Evolutionary conservation across 1,140 invertebrate genomes (phyloP), one percentile per base, ranked within the genome.

Genomic region (Drosophila trapezifrons): DNA sequence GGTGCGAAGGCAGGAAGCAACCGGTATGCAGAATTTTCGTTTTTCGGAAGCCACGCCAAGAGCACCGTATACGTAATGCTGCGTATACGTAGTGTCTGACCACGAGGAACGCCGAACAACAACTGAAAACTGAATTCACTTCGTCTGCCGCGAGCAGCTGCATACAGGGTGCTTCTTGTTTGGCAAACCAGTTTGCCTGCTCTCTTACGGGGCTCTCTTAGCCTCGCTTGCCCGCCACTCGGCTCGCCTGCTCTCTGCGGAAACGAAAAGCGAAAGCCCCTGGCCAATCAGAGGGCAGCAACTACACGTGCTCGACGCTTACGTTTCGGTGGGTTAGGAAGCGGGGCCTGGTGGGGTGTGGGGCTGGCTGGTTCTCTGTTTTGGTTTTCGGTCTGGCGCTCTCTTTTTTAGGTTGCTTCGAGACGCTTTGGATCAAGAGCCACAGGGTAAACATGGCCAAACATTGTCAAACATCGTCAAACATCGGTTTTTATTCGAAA

Each of bases 51-150:
- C 46, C 42, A 58, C 57, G 70, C 56, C 56, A 71, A 52, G 60
- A 74, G 47, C n/a, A 76, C 64, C 71, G 70, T 69, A 67, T 45
- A 73, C 73, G 55, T 65, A 13, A 37, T 37, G 32, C 47, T 67
- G 43, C 47, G 35, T 42, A 55, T 57, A 76, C 74, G 80, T 75
- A 45, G 49, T 67, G 60, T 55, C 75, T 87, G 74, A 65, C 74
- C 80, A 65, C 73, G 49, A 76, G 63, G 76, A 86, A 87, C 87
- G 79, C 77, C 86, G 89, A 90, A 89, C 73, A 87, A 84, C 77
- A 89, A 90, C 86, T 90, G 87, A 65, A 58, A 17, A 57, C 40
- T 20, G 32, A 37, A 18, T 37, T 52, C 18, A 3, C 13, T 20
- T 54, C 13, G 17, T 29, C 32, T 46, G 55, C 22, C 13, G 3